Conservation (phyloP, 1,140 invertebrate species). For the Phocides pigmalion region DNA sequence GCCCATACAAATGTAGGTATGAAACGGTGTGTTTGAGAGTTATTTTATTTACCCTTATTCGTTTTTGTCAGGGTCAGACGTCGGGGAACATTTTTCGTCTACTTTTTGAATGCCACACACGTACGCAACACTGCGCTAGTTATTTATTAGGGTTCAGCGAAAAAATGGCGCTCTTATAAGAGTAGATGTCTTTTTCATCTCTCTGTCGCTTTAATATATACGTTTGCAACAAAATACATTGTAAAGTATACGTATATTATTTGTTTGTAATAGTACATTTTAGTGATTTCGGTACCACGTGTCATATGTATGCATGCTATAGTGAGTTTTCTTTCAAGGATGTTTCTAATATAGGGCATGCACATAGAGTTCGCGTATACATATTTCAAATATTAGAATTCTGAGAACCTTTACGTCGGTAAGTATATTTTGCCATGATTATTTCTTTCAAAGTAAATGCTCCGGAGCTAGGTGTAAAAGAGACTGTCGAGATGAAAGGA, state of each 20-base stretch:
- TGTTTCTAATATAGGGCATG: no score
- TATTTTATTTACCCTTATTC: conserved; percentile 27
- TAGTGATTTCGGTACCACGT: no score
- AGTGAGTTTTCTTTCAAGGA: no score
- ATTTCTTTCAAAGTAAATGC: no score
- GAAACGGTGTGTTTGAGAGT: conserved; percentile 5
- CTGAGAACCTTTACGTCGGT: no score
- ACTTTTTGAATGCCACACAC: conserved; percentile 27
- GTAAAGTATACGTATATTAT: not conserved
- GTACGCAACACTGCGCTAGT: conserved; percentile 27
- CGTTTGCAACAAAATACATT: not conserved
- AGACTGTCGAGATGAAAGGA: no score
- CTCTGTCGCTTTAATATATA: conserved; percentile 11
- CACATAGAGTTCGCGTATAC: no score
- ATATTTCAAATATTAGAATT: no score
- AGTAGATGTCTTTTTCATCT: conserved; percentile 20
- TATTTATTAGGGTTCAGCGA: conserved; percentile 30
- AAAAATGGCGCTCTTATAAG: conserved; percentile 30
- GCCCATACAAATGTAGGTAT: conserved; percentile 6
- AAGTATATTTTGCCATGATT: no score
- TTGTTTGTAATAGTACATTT: no score
- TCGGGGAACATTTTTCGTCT: conserved; percentile 22
- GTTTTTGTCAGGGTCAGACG: conserved; percentile 25
- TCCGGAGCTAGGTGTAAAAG: no score
- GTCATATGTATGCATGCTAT: no score